Percentiles rank a stretch among this genome's conserved stretches.
phyloP scores from a whole-genome alignment of 2,888 invertebrate species.

The Ennomos fuscantarius region DNA sequence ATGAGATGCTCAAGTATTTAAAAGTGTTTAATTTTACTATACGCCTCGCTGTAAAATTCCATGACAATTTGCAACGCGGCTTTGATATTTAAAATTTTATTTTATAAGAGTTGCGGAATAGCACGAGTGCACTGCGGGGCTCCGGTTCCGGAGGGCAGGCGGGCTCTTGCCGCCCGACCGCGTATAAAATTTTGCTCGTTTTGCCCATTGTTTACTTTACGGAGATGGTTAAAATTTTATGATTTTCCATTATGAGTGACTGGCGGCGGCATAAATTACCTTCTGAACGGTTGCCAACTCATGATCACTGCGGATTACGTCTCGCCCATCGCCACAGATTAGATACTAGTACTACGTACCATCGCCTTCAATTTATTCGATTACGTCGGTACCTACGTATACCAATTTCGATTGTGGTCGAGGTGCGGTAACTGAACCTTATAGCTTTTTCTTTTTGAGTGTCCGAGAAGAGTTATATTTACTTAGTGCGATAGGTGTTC shows the following conservation, averaged over 20 bases:
- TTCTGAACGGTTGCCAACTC: constrained; percentile 78
- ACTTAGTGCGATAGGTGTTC: constrained; percentile 55
- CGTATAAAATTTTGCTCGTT: constrained; percentile 70
- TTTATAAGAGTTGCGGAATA: constrained; percentile 56
- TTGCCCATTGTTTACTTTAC: constrained; percentile 83
- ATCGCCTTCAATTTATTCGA: constrained; percentile 68
- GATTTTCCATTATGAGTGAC: constrained; percentile 75
- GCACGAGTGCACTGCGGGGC: constrained; percentile 51
- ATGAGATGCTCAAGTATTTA: constrained; percentile 15
- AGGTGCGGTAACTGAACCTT: constrained; percentile 33
- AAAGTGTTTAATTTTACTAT: constrained; percentile 30
- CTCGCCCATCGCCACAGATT: too few relatives aligned
- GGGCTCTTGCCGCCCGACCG: constrained; percentile 53
- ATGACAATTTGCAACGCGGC: constrained; percentile 40
- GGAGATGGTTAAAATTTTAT: constrained; percentile 77
- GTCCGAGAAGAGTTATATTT: constrained; percentile 38
- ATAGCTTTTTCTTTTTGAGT: constrained; percentile 27
- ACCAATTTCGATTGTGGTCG: constrained; percentile 43
- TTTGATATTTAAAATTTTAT: constrained; percentile 59
- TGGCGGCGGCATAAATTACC: constrained; percentile 66
- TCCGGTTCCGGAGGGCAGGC: constrained; percentile 61
- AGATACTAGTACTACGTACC: too few relatives aligned
- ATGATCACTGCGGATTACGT: constrained; percentile 61
- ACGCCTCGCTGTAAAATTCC: constrained; percentile 35
- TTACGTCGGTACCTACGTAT: constrained; percentile 51